Evolutionary conservation across 2,888 invertebrate species (phyloP), one percentile per base, ranked within the genome.

Genomic region (Orchesellides sinensis): DNA sequence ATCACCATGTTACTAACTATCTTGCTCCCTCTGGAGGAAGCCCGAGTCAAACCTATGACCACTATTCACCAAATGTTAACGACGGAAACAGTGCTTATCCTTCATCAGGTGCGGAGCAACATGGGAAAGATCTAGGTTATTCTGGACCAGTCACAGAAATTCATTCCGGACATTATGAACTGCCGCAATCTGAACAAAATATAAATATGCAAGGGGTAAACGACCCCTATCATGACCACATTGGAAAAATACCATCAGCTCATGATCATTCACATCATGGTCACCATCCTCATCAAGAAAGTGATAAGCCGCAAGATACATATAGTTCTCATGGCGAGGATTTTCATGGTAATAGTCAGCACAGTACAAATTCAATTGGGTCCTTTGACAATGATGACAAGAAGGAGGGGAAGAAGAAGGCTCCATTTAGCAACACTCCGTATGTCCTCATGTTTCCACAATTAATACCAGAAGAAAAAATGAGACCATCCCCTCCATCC

Each of bases 371-470:
- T n/a, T n/a, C n/a, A n/a, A n/a, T n/a, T n/a, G 35, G 35, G 3
- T 17, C 72, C 10, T 52, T 56, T 14, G 35, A 35, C 23, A 21
- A 29, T 40, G 47, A 17, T 0, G 29, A 74, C 21, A 61, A 75
- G 25, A 66, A 68, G 12, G 54, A 56, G 12, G 56, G 47, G 23
- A 59, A 69, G 66, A 35, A 40, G 25, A 54, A 68, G 63, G 40
- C 19, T 12, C 73, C 83, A 8, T 88, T 82, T 52, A 88, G 88
- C 74, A 85, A 88, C 12, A 86, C 85, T n/a, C 87, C 88, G 10
- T 88, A 88, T 66, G 87, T 88, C n/a, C 83, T 88, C 23, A 88
- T 88, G 88, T 88, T 88, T 45, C 87, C 87, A 8, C 87, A 85
- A 70, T 52, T 87, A 23, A 78, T 86, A 17, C 85, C 85, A 0